These are phyloP conservation scores for Borostomias antarcticus DNA, from an alignment of 2,797 vertebrate genomes.

Conservation along the genomic window DNA sequence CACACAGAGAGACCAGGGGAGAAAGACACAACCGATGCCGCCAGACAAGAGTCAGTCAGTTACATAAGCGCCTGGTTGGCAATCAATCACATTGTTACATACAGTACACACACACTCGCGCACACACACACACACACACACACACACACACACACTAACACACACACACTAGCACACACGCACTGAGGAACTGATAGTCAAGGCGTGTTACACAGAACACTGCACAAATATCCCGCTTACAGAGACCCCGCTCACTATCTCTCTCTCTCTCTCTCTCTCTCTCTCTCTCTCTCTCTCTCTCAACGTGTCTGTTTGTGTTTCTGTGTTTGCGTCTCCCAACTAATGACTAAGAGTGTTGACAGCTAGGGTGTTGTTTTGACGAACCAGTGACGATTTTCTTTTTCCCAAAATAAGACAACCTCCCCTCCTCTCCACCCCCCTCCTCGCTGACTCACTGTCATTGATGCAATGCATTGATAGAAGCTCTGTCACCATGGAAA, in stretches of 20 bases:
- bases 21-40: too few species aligned
- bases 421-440: constrained; percentile 20
- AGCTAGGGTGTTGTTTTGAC: constrained; percentile 32
- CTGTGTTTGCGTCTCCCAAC: neutral
- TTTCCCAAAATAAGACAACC: constrained; percentile 39
- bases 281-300: too few species aligned
- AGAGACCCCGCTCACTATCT: too few species aligned
- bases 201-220: constrained; percentile 10
- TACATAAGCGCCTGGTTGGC: too few species aligned
- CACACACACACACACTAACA: constrained; percentile 3
- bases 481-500: constrained; percentile 62
- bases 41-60: too few species aligned
- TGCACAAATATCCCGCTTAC: constrained; percentile 12
- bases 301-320: neutral
- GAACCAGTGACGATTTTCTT: constrained; percentile 33
- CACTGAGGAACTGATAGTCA: constrained; percentile 4
- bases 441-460: constrained; percentile 63
- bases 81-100: too few species aligned
- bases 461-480: constrained; percentile 37
- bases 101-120: constrained; percentile 29
- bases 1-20: too few species aligned
- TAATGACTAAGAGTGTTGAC: too few species aligned
- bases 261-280: too few species aligned
- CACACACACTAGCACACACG: too few species aligned
- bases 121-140: constrained; percentile 16